Evolutionary conservation across 2,797 vertebrate species (phyloP).

Genomic region (Eurystomus glaucurus): DNA sequence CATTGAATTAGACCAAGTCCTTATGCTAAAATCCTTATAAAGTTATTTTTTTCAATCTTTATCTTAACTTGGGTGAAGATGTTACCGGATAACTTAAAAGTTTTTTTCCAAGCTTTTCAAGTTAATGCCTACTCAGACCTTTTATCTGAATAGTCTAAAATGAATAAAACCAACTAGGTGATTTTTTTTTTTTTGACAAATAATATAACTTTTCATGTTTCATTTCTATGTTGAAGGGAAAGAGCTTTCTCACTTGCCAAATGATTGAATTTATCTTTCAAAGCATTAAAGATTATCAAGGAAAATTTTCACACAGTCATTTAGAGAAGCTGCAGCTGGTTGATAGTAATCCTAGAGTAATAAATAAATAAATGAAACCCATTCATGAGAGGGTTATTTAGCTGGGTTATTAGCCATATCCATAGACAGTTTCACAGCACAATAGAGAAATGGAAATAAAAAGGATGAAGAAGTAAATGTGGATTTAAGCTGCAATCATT

Average conservation of each 20-base stretch:
- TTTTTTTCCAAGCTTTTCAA: not conserved
- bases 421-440: slow-evolving; percentile 86
- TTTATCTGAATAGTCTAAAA: slow-evolving; percentile 9
- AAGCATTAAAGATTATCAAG: slow-evolving; percentile 32
- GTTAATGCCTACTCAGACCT: not conserved
- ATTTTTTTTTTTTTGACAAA: slow-evolving; percentile 36
- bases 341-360: slow-evolving; percentile 71
- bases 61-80: not conserved
- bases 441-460: slow-evolving; percentile 83
- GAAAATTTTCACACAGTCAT: slow-evolving; percentile 52
- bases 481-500: slow-evolving; percentile 77
- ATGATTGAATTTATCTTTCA: slow-evolving; percentile 4
- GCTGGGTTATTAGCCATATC: slow-evolving; percentile 86
- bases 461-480: slow-evolving; percentile 83
- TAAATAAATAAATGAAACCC: slow-evolving; percentile 66
- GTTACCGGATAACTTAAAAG: not conserved
- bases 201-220: not conserved
- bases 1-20: not conserved
- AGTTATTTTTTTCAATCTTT: not conserved
- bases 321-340: slow-evolving; percentile 64
- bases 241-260: slow-evolving; percentile 20
- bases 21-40: not conserved
- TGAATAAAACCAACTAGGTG: not conserved
- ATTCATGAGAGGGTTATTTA: slow-evolving; percentile 90
- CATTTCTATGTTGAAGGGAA: not conserved